A percentile compares a stretch with the other conserved stretches of the same genome.
Conservation (phyloP, 2,888 invertebrate genomes). For the Geophilus truncorum region DNA sequence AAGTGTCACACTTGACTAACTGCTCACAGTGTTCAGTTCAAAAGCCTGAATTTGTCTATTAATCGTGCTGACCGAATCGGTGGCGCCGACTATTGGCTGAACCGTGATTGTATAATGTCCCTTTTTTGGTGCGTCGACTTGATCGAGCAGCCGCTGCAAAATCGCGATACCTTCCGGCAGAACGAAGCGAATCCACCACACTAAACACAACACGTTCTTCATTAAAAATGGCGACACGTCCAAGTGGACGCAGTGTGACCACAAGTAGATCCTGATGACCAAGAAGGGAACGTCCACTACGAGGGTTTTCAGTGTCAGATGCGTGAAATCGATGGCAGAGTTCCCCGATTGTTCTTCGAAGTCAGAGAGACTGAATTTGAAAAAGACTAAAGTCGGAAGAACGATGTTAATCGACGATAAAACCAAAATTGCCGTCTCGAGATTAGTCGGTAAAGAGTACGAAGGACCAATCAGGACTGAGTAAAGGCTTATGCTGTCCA, state of each 20-base stretch:
- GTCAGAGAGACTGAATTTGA: conserved; percentile 53
- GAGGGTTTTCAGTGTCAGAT: conserved; percentile 40
- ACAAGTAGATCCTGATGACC: conserved; percentile 53
- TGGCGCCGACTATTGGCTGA: not conserved
- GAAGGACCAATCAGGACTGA: not conserved
- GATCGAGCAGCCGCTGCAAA: not conserved
- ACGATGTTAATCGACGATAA: conserved; percentile 55
- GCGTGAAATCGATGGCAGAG: not conserved
- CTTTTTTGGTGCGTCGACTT: not conserved
- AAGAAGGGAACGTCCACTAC: conserved; percentile 55
- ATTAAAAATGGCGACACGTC: conserved; percentile 54
- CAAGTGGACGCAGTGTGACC: conserved; percentile 48
- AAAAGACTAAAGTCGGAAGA: conserved; percentile 55
- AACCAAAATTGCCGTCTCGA: conserved; percentile 52
- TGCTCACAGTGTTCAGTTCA: not conserved
- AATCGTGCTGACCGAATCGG: not conserved
- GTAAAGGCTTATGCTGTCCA: not conserved
- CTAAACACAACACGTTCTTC: conserved; percentile 52
- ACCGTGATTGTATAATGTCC: not conserved
- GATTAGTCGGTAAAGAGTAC: conserved; percentile 39
- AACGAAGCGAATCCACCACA: not conserved
- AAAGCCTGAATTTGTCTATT: not conserved
- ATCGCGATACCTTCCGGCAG: conserved; percentile 1
- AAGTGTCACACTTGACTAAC: not conserved
- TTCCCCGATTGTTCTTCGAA: conserved; percentile 47